Conservation (phyloP, 2,888 invertebrate genomes). For the Villa cingulata region DNA sequence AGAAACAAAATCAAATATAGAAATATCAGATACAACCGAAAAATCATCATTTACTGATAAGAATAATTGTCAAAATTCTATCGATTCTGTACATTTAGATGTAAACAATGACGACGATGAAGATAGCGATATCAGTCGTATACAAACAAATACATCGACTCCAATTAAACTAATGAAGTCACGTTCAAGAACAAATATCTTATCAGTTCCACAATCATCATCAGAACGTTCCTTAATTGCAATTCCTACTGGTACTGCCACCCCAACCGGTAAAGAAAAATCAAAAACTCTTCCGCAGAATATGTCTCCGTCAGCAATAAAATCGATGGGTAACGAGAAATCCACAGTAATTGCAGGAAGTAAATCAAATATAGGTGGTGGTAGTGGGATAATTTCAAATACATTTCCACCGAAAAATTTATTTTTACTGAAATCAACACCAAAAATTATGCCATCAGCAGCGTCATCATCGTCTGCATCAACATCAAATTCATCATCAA, state of each 20-base stretch:
- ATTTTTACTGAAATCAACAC: conserved; percentile 33
- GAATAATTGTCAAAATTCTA: neutral
- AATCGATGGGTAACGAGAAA: conserved; percentile 19
- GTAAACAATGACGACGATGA: conserved; percentile 35
- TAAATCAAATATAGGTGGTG: neutral
- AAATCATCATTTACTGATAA: neutral
- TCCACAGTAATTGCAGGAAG: neutral
- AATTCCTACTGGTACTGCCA: conserved; percentile 8
- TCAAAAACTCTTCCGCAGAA: conserved; percentile 50
- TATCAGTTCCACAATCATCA: conserved; percentile 40
- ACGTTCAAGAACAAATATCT: conserved; percentile 37
- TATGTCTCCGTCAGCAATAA: conserved; percentile 32
- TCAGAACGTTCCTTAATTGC: conserved; percentile 8
- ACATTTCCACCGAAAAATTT: conserved; percentile 37
- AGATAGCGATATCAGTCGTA: conserved; percentile 36
- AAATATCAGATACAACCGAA: conserved; percentile 6
- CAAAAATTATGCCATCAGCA: conserved; percentile 20
- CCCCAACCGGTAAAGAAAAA: conserved; percentile 34
- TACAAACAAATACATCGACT: conserved; percentile 36
- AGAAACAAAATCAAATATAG: neutral
- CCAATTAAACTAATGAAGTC: conserved; percentile 37
- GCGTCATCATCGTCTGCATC: conserved; percentile 11
- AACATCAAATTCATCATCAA: neutral
- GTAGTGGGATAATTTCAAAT: conserved; percentile 22
- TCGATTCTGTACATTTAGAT: conserved; percentile 23